Percentiles rank a stretch among this genome's conserved stretches.
Conservation (phyloP, 2,888 invertebrate species). For the Phengaris alcon region DNA sequence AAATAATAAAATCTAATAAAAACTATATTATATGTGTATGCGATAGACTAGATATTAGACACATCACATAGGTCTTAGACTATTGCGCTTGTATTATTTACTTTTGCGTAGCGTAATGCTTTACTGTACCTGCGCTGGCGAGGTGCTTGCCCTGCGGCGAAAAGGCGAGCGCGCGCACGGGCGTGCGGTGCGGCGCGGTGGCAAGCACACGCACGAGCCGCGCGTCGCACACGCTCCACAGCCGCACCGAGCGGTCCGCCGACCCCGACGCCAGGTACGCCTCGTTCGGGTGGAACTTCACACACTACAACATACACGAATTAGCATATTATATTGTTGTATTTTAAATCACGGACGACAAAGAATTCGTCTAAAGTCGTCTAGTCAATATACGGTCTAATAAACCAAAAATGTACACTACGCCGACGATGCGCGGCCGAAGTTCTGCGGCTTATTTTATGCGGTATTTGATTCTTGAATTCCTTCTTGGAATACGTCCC, state of each 20-base stretch:
- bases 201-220: conserved; percentile 87
- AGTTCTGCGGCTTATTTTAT: no score
- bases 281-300: conserved; percentile 96
- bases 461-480: no score
- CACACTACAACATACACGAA: conserved; percentile 73
- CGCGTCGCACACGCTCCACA: conserved; percentile 93
- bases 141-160: conserved; percentile 91
- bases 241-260: conserved; percentile 90
- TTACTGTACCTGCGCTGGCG: conserved; percentile 85
- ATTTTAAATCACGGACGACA: neutral
- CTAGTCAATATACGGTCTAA: no score
- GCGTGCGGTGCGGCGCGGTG: conserved; percentile 81
- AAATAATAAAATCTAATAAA: neutral
- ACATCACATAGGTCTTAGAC: no score
- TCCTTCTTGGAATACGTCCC: no score
- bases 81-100: no score
- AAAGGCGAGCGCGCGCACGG: conserved; percentile 88
- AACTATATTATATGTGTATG: no score
- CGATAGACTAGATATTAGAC: no score
- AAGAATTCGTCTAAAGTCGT: neutral
- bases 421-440: no score
- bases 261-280: conserved; percentile 94
- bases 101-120: no score
- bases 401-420: neutral
- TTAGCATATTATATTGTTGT: neutral